Evolutionary conservation across 2,888 invertebrate species (phyloP), one percentile per base, ranked within the genome.

Genomic region (Creontiades dilutus): DNA sequence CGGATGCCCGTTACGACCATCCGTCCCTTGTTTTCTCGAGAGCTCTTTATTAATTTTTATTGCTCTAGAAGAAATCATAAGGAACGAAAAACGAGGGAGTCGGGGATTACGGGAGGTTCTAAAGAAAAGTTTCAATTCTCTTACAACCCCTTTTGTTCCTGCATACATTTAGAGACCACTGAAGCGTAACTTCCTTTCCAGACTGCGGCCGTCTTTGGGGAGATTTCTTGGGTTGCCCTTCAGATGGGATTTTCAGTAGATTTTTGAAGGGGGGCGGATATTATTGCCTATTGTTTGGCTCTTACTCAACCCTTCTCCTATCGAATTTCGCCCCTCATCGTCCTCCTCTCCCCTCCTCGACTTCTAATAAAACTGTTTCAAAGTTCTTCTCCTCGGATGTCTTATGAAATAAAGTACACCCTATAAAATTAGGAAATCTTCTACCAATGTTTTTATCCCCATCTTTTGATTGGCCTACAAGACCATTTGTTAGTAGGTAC

Each of bases 201-300:
- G 82, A 52, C 82, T 52, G 47, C 23, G 82, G 55, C 19, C 27
- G 82, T 82, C 82, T 82, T 52, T 27, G 82, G 52, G 48, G 23
- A 81, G 16, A 16, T 16, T 52, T 52, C n/a, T n/a, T 61, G 14
- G 61, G 52, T 28, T 52, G 47, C 82, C 52, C 27, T 52, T 52
- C 19, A 52, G 47, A 86, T 86, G 37, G 85, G 85, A 86, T 86
- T 82, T 82, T 48, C 47, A 82, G 82, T 52, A 27, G 48, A 27
- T 47, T 82, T 52, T 68, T 37, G 75, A 86, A 86, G 47, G 85
- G 86, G 47, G 75, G 75, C 37, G 48, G 85, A 75, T 86, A 75
- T 86, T 86, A 86, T 86, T 86, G 86, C 86, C 86, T 75, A 86
- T 86, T 86, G 86, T 86, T 86, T 86, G 86, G 75, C 86, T 75